These are phyloP conservation scores for Solen grandis DNA, from an alignment of 1,140 invertebrate genomes.

Conservation along the genomic window DNA sequence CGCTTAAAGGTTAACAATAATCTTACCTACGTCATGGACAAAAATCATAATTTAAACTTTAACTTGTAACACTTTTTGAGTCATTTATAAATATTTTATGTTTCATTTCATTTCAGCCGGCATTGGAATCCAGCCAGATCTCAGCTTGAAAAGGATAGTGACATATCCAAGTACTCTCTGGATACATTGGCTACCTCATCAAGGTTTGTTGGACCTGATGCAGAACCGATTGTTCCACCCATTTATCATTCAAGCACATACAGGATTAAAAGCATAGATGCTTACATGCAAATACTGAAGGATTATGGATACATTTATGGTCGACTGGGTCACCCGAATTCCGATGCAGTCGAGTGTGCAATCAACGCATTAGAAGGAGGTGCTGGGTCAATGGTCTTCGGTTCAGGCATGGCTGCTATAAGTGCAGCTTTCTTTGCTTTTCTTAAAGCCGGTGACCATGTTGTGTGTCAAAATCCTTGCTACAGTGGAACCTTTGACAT, in stretches of 20 bases:
- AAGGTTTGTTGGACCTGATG: conserved; percentile 56
- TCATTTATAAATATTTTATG: no score
- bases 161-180: conserved; percentile 54
- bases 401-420: conserved; percentile 95
- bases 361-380: conserved; percentile 94
- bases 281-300: conserved; percentile 66
- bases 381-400: conserved; percentile 89
- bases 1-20: no score
- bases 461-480: conserved; percentile 84
- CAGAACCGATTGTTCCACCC: conserved; percentile 69
- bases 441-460: conserved; percentile 92
- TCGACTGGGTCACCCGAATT: conserved; percentile 95
- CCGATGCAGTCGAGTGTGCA: conserved; percentile 92
- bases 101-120: conserved; percentile 59
- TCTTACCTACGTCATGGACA: no score
- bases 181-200: conserved; percentile 63
- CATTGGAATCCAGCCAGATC: conserved; percentile 64
- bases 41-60: no score
- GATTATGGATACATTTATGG: conserved; percentile 85
- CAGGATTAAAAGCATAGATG: conserved; percentile 67
- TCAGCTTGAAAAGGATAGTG: conserved; percentile 51
- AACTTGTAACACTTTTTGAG: no score
- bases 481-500: conserved; percentile 64
- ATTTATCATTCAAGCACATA: conserved; percentile 75
- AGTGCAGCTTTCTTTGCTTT: conserved; percentile 88